Evolutionary conservation across 2,797 vertebrate genomes (phyloP), one percentile per base, ranked within the genome.

Genomic region (Dipus sagitta): DNA sequence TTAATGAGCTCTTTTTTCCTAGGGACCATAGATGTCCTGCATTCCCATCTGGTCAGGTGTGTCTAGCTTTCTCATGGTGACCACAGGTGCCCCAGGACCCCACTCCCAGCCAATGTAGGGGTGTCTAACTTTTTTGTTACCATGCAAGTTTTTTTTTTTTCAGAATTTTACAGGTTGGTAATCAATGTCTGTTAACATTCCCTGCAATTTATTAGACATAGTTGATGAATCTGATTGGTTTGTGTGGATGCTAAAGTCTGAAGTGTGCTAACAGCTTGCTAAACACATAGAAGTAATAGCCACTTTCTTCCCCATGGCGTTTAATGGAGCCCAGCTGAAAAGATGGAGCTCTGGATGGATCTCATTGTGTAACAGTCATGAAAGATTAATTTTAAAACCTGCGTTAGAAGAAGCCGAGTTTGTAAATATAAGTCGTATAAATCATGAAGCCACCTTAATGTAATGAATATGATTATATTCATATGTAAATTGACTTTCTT

Each of bases 401-500:
- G 65, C 86, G 92, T 95, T 91, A 93, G 94, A 94, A 93, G 75
- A 95, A 88, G 83, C 70, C 86, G 58, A 94, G 77, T 94, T 90
- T 96, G 93, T 70, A 96, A 95, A 97, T 94, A 38, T 92, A 91
- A 97, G 86, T 72, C 96, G 52, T 47, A 86, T 95, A 92, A 93
- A 92, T 91, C 95, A 95, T 80, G 93, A 85, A 95, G 94, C 92
- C 58, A 92, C 30, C 68, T 77, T 89, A 83, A 82, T 71, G 67
- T 91, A 84, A 95, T 91, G 94, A 94, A 90, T 64, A 76, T 92
- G 86, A 96, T 97, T 91, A 91, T 18, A 88, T 95, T 96, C 88
- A 95, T 84, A 95, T 95, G 92, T 87, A 94, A 97, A 97, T 72
- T 88, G 75, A 89, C 88, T 91, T 97, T 97, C 94, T 96, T 97